These are phyloP conservation scores for Chaitophorus viminalis DNA, from an alignment of 2,888 invertebrate genomes.

Conservation along the genomic window DNA sequence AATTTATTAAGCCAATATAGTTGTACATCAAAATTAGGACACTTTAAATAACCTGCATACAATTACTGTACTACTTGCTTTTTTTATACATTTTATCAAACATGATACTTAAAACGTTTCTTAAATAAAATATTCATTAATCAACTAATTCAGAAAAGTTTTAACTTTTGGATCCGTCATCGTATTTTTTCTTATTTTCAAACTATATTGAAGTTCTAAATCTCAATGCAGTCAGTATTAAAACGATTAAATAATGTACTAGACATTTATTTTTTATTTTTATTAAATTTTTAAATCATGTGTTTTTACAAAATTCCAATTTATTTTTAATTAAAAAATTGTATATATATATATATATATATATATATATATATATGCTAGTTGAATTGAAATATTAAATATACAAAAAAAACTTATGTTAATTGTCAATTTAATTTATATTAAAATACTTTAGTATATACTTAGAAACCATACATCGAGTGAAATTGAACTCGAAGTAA, in stretches of 20 bases:
- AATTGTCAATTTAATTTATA: constrained; percentile 10
- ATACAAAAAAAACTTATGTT: background rate
- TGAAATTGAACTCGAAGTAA: constrained; percentile 24
- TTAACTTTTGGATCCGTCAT: background rate
- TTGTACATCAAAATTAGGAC: background rate
- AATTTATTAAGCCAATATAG: constrained; percentile 10
- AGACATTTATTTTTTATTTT: too few species aligned
- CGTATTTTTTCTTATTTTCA: too few species aligned
- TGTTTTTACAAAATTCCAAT: too few species aligned
- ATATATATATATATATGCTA: too few species aligned
- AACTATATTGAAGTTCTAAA: too few species aligned
- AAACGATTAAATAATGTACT: too few species aligned
- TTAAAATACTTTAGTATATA: constrained; percentile 40
- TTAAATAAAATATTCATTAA: background rate
- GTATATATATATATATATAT: too few species aligned
- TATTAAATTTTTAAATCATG: too few species aligned
- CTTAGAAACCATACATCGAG: constrained; percentile 13
- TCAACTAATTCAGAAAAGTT: background rate
- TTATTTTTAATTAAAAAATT: too few species aligned
- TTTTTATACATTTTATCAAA: background rate
- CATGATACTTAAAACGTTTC: background rate
- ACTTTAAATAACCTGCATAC: background rate
- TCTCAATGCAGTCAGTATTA: too few species aligned
- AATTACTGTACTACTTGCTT: background rate
- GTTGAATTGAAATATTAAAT: background rate